Evolutionary conservation across 2,888 invertebrate species (phyloP).

Genomic region (Pharmacophagus antenor): DNA sequence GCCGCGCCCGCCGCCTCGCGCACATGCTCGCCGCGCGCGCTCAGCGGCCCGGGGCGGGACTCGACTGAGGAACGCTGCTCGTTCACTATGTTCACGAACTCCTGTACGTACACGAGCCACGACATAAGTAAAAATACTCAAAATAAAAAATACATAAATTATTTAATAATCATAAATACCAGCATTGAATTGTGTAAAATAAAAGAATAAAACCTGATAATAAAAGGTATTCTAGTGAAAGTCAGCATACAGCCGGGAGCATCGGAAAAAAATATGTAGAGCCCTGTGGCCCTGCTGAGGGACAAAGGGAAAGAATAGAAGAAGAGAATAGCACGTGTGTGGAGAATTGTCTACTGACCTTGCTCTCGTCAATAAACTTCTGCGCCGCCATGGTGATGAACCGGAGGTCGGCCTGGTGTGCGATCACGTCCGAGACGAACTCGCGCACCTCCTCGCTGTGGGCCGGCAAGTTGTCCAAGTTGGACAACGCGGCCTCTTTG

Average conservation of each 20-base stretch:
- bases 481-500: slow-evolving; percentile 90
- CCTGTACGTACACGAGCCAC: no score
- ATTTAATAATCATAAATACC: no score
- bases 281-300: no score
- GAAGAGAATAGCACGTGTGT: no score
- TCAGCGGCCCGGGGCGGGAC: slow-evolving; percentile 89
- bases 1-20: slow-evolving; percentile 89
- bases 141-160: no score
- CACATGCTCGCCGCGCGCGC: slow-evolving; percentile 85
- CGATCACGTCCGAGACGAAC: slow-evolving; percentile 95
- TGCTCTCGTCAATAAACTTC: slow-evolving; percentile 97
- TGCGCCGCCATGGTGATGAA: slow-evolving; percentile 98
- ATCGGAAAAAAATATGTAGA: no score
- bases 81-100: slow-evolving; percentile 90
- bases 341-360: slow-evolving; percentile 79
- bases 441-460: slow-evolving; percentile 91
- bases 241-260: no score
- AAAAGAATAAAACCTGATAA: no score
- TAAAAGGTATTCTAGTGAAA: no score
- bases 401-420: slow-evolving; percentile 96
- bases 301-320: no score
- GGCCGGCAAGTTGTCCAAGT: slow-evolving; percentile 85
- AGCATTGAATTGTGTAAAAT: no score
- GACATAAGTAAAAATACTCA: no score
- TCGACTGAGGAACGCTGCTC: slow-evolving; percentile 93